Evolutionary conservation across 2,888 invertebrate genomes (phyloP), one percentile per base, ranked within the genome.

Genomic region (Tachina fera): DNA sequence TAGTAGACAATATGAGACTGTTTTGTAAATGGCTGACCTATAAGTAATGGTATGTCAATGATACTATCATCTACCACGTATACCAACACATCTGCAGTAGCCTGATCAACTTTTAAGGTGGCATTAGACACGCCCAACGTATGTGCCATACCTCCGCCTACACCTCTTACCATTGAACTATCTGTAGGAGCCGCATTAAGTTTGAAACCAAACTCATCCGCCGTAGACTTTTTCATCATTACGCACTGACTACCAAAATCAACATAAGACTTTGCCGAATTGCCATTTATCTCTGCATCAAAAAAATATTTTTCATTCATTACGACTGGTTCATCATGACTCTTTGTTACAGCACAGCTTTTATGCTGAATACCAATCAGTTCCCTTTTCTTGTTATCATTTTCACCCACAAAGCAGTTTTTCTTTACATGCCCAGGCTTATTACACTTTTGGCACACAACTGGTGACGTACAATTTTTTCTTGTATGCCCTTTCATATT

Each of bases 31-130:
- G 63, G 19, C 14, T 65, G 63, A 4, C 31, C 31, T 31, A 19
- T 53, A 6, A 78, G 19, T 10, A 70, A 43, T 10, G 70, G 70
- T 70, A 78, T 70, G 19, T 78, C 77, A 49, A 75, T 31, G 9
- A 31, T 51, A 39, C 75, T 11, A 16, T 51, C 43, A 65, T 31
- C 31, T 31, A 31, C 53, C 14, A 65, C 53, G 19, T 53, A 13
- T 45, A 76, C 51, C 1, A 22, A 9, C 19, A 76, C 31, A 31
- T 31, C 31, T 31, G 4, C 31, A 31, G 31, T 31, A 31, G 31
- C 31, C 31, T 31, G 31, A 31, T 31, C 4, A 31, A 31, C 4
- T 31, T 31, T 31, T 31, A 31, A 31, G 31, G 31, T 31, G 31
- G 31, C 31, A 31, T 31, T 31, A 31, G 4, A 31, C 31, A 31